Evolutionary conservation across 2,797 vertebrate genomes (phyloP).

Genomic region (Enteromius afrohamiltoni): DNA sequence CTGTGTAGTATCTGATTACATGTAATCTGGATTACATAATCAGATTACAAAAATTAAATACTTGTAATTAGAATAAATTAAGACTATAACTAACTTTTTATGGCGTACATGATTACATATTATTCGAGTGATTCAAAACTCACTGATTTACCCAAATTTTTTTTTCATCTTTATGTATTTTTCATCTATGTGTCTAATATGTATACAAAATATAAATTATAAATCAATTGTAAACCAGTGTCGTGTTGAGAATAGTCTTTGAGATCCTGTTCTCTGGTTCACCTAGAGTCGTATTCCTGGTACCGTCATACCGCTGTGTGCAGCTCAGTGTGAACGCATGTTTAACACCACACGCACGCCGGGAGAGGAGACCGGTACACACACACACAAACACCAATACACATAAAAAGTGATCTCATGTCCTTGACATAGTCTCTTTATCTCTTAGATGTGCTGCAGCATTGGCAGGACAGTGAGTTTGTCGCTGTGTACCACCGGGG

Average conservation of each 20-base stretch:
- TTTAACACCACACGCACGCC: constrained; percentile 89
- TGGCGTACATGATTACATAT: too few relatives aligned
- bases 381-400: neutral
- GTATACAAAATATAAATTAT: neutral
- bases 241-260: neutral
- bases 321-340: constrained; percentile 87
- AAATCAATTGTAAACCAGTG: constrained; percentile 1
- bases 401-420: neutral
- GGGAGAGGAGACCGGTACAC: constrained; percentile 81
- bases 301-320: constrained; percentile 84
- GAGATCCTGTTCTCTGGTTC: neutral
- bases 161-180: too few relatives aligned
- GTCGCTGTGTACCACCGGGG: constrained; percentile 85
- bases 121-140: too few relatives aligned
- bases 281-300: constrained; percentile 80
- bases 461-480: constrained; percentile 84
- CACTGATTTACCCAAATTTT: too few relatives aligned
- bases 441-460: constrained; percentile 79
- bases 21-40: too few relatives aligned
- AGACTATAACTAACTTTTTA: too few relatives aligned
- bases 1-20: too few relatives aligned
- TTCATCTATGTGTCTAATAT: too few relatives aligned
- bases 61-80: too few relatives aligned
- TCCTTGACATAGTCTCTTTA: neutral
- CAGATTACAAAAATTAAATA: too few relatives aligned